Percentiles rank a stretch among this genome's conserved stretches.
phyloP scores from a whole-genome alignment of 2,113 vertebrate genomes.

The Corydoras maculifer region DNA sequence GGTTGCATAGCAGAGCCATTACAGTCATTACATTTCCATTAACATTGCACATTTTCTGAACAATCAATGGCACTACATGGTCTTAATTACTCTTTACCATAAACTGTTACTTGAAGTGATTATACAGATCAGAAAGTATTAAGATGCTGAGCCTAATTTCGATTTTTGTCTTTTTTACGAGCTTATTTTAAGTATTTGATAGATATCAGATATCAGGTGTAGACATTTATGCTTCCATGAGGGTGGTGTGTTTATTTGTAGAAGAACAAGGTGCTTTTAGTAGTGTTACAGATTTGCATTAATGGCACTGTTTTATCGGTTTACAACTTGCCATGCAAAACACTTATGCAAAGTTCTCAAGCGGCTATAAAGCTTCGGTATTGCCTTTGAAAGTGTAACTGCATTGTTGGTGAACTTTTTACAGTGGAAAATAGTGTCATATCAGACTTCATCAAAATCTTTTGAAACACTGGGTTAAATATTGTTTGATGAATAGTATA shows the following conservation, averaged over 20 bases:
- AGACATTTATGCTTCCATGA: slow-evolving; percentile 1
- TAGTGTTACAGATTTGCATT: background rate
- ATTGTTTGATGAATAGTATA: background rate
- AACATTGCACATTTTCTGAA: slow-evolving; percentile 22
- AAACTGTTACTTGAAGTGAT: slow-evolving; percentile 38
- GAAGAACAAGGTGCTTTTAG: slow-evolving; percentile 19
- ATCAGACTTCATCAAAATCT: slow-evolving; percentile 3
- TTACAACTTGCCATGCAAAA: slow-evolving; percentile 19
- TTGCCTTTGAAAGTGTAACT: slow-evolving; percentile 6
- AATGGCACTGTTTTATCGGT: background rate
- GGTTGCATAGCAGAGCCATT: background rate
- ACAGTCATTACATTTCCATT: background rate
- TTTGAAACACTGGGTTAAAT: slow-evolving; percentile 11
- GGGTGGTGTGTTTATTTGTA: slow-evolving; percentile 11
- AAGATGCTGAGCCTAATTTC: background rate
- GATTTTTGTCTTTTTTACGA: background rate
- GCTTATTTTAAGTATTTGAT: slow-evolving; percentile 8
- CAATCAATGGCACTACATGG: slow-evolving; percentile 4
- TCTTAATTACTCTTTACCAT: slow-evolving; percentile 26
- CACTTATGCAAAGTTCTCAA: slow-evolving; percentile 29
- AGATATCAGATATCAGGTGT: background rate
- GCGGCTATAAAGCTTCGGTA: background rate
- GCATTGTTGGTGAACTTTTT: slow-evolving; percentile 8
- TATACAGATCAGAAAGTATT: slow-evolving; percentile 2
- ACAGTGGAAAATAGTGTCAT: slow-evolving; percentile 10